Base-by-base conservation (phyloP, 1,140 invertebrate genomes). In the Trinorchestia longiramus region DNA sequence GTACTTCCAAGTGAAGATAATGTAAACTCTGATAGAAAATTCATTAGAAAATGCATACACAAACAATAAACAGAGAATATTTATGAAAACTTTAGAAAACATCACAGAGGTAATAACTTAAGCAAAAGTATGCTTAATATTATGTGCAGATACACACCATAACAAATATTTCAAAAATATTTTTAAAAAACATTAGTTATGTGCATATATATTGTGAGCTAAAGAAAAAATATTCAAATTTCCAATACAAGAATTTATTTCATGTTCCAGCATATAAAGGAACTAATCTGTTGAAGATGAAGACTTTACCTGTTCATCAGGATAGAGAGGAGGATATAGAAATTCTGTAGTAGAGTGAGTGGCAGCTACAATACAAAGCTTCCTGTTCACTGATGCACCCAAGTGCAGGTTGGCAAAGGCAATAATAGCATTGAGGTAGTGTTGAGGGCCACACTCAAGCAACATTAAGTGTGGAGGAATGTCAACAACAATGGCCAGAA, bases 341-440 rank as follows among this genome's bases (percentile, higher is more conserved):
- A 96, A 96, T 40, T 96, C 90, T 47, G 96, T 96, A 87, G 96
- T 96, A 41, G 95, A 77, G 95, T 96, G 96, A 87, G 96, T 96
- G 23, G 96, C 96, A 17, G 96, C 96, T 42, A 96, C 94, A 36
- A 96, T 95, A 17, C 95, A 96, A 19, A 96, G 90, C 90, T 95
- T 96, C 53, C 96, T 96, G 62, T 95, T 95, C 15, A 95, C 96
- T 95, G 77, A 96, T 28, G 96, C 57, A n/a, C 96, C 96, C 57
- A 96, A 53, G 77, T 96, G 96, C 42, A 96, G 87, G 88, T 96
- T 96, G 43, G 96, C 96, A 95, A 96, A 96, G 95, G 96, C 92
- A n/a, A 96, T 62, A 42, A 92, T 77, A 43, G 96, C 90, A 77
- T 95, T 96, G 17, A 96, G 57, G 92, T 96, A 96, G 41, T 87